Base-by-base conservation (phyloP, 2,113 vertebrate species). In the Cheirogaleus medius region DNA sequence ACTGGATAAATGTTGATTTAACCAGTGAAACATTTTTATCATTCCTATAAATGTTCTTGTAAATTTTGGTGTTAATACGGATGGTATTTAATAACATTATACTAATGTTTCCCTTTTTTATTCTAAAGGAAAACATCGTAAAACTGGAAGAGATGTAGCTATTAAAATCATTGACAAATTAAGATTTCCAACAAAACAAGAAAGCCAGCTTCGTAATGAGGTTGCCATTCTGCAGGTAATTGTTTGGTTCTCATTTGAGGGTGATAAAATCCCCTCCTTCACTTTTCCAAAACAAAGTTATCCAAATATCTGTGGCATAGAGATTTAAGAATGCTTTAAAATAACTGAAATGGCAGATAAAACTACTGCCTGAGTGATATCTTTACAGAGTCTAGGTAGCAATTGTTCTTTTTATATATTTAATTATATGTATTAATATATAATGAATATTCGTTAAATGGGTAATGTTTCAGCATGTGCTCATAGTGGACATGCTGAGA, bases 161-260 rank as follows among this genome's bases (percentile, higher is more conserved):
- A 99, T 99, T 98, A 99, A 99, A 98, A 99, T 99, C 98, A 99
- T 99, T 76, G 99, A 99, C 98, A 99, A 99, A 98, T 98, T 99
- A 95, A 99, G 99, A 39, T 99, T 99, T 97, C 99, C 99, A 69
- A 99, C 99, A 44, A 99, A 99, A 97, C 99, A 99, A 97, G 99
- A 99, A 98, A 99, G 99, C 97, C 99, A 99, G 91, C 99, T 99
- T 93, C 99, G 99, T 87, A 99, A 99, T 89, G 99, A 99, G 97
- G 99, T 99, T 98, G 99, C 99, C 98, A 99, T 99, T 98, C 98
- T 99, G 95, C 99, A 99, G 99, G 99, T 99, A 99, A 90, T 94
- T 97, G 86, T 92, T 94, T 90, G 0, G 87, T 95, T 97, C 86
- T 98, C 39, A 87, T 93, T 87, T 84, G 15, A 56, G 21, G 20